phyloP scores from a whole-genome alignment of 2,888 invertebrate genomes.

The Dascillus cervinus region DNA sequence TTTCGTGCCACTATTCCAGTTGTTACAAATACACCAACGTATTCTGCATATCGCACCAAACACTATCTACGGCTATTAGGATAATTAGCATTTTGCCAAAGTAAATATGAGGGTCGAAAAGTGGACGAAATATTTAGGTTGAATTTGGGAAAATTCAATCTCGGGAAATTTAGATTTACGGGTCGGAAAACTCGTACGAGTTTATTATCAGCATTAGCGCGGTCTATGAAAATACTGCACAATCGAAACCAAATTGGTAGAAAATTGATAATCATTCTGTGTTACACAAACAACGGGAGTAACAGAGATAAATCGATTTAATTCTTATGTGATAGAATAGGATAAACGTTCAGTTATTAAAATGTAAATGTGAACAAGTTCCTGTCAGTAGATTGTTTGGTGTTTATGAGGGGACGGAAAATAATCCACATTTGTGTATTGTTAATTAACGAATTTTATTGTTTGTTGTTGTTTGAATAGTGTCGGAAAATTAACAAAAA shows the following conservation, averaged over 20 bases:
- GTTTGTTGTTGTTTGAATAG: too few relatives aligned
- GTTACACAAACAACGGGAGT: constrained; percentile 28
- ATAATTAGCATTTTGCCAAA: constrained; percentile 13
- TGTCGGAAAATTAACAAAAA: too few relatives aligned
- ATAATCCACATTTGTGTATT: constrained; percentile 38
- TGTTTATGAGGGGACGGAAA: constrained; percentile 23
- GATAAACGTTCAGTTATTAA: constrained; percentile 39
- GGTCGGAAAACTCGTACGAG: too few relatives aligned
- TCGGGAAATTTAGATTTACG: too few relatives aligned
- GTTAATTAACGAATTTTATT: constrained; percentile 38
- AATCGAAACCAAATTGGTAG: constrained; percentile 45
- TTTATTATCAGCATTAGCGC: constrained; percentile 30
- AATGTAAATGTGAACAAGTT: constrained; percentile 43
- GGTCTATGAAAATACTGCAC: constrained; percentile 38
- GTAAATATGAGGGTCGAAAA: constrained; percentile 1
- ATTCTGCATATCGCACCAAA: constrained; percentile 13
- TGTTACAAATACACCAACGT: constrained; percentile 17
- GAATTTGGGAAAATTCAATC: too few relatives aligned
- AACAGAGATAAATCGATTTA: constrained; percentile 22
- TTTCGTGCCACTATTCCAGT: constrained; percentile 30
- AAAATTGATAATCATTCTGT: constrained; percentile 44
- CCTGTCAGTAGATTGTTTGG: constrained; percentile 36
- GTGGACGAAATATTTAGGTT: too few relatives aligned
- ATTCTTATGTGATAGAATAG: constrained; percentile 21
- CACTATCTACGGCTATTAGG: constrained; percentile 10